These are phyloP conservation scores for Chlorops oryzae DNA, from an alignment of 1,140 invertebrate genomes.

Conservation along the genomic window DNA sequence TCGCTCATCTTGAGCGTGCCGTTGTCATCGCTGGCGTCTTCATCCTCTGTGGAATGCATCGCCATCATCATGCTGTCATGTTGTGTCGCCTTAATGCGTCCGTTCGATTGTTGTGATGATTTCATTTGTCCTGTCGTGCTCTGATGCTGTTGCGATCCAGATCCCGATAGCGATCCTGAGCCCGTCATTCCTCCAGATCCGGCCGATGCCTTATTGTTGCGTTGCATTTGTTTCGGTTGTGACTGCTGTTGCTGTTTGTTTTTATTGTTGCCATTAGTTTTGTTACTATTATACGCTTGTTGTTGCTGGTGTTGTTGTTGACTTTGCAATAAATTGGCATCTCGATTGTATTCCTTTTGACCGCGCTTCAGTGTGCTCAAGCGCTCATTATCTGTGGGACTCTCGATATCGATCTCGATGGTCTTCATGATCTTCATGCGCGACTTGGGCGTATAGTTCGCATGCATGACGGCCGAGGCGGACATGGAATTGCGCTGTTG, in stretches of 20 bases:
- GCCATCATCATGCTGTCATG: not conserved
- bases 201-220: not conserved
- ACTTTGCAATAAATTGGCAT: no score
- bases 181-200: no score
- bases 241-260: conserved; percentile 17
- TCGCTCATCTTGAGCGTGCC: conserved; percentile 42
- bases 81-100: no score
- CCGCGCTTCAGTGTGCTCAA: conserved; percentile 34
- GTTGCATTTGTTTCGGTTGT: conserved; percentile 5
- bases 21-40: conserved; percentile 43
- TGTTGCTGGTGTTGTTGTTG: not conserved
- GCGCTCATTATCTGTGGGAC: conserved; percentile 35
- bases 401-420: conserved; percentile 44
- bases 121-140: not conserved
- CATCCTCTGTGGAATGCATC: conserved; percentile 17
- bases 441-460: conserved; percentile 37
- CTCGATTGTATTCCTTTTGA: conserved; percentile 19
- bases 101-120: not conserved
- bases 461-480: conserved; percentile 20
- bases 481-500: conserved; percentile 4
- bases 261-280: not conserved
- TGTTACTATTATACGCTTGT: not conserved
- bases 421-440: conserved; percentile 47
- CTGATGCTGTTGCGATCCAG: not conserved
- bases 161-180: no score